Base-by-base conservation (phyloP, 2,113 vertebrate species). In the Cricetomys ansorgei region DNA sequence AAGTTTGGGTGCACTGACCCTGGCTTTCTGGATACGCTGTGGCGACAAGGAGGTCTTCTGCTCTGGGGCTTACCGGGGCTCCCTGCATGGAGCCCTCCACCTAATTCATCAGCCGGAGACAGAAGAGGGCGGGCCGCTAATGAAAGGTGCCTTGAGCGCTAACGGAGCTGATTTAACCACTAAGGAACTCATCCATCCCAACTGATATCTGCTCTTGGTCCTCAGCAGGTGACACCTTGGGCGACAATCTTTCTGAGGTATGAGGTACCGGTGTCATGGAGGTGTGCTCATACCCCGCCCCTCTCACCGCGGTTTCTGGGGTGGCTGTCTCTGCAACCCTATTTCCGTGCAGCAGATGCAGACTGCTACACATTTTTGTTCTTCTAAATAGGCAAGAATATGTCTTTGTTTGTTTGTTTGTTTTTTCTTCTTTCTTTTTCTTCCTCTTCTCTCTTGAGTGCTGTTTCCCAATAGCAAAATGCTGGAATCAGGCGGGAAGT, bases 371-470 rank as follows among this genome's bases (percentile, higher is more conserved):
- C 11, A 3, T 21, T 48, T 16, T 29, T n/a, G 7, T 45, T 23
- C n/a, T 17, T n/a, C 45, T 15, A 62, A 34, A 57, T 21, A 27
- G 21, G 53, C 57, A 40, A n/a, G n/a, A n/a, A 13, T 40, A 57
- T 1, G 7, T 57, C 37, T 57, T 57, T 81, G n/a, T n/a, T n/a
- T n/a, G n/a, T 21, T 21, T 65, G 4, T 0, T 23, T n/a, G 50
- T 31, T 88, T 1, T 48, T 25, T 48, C 34, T 9, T 43, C 10
- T 29, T 13, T 9, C 13, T 29, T 53, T 5, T 45, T 70, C 11
- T 29, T 50, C 62, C 0, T 7, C 2, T 25, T 21, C 23, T 11
- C 15, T 1, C 6, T 19, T 21, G 40, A 25, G 11, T 45, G 16
- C 31, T 40, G 2, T 69, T 94, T 34, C 12, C 76, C 53, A 69